phyloP scores from a whole-genome alignment of 2,113 vertebrate genomes.

The Phylloscopus whistleri region DNA sequence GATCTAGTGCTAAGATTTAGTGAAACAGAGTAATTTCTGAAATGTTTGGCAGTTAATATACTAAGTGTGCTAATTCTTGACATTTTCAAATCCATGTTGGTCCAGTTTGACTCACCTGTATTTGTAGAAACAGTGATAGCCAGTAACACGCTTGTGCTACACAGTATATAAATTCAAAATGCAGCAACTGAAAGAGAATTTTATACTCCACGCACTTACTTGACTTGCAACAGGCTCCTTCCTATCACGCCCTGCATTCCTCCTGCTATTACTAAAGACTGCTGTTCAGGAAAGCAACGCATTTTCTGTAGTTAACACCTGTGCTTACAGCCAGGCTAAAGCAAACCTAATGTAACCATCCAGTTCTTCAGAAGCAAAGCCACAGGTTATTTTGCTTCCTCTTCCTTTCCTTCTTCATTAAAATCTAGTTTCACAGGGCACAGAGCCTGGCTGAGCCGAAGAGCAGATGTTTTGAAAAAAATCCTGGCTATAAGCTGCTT shows the following conservation, averaged over 20 bases:
- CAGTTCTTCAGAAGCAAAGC: slow-evolving; percentile 52
- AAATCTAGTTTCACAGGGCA: slow-evolving; percentile 43
- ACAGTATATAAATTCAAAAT: background rate
- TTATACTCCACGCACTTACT: background rate
- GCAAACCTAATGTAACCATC: background rate
- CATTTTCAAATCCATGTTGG: background rate
- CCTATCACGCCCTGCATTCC: background rate
- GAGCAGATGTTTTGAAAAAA: slow-evolving; percentile 36
- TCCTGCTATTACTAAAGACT: background rate
- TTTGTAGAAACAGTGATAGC: background rate
- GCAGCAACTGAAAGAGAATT: background rate
- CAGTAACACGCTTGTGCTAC: background rate
- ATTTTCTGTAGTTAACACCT: slow-evolving; percentile 13
- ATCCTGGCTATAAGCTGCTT: background rate
- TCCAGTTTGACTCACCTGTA: background rate
- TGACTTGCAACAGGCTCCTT: background rate
- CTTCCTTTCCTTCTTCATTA: slow-evolving; percentile 43
- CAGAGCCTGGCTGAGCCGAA: background rate
- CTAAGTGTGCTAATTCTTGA: background rate
- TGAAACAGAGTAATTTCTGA: background rate
- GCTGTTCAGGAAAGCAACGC: background rate
- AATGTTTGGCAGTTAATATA: background rate
- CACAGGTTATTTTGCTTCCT: slow-evolving; percentile 61
- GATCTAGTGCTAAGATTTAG: slow-evolving; percentile 23
- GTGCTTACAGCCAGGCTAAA: background rate